Evolutionary conservation across 2,888 invertebrate genomes (phyloP).

Genomic region (Drosophila kambysellisi): DNA sequence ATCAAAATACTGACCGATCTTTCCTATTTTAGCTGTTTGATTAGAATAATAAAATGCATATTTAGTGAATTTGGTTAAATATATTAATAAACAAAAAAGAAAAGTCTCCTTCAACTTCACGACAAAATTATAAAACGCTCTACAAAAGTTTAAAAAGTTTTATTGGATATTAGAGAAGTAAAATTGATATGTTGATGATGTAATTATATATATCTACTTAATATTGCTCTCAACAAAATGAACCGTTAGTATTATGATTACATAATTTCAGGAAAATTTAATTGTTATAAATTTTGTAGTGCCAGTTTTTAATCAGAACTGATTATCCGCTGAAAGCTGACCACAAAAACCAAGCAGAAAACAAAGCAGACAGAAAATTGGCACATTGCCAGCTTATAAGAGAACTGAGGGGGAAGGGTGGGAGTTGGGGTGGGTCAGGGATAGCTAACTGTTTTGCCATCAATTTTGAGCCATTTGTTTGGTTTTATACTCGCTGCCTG

Average conservation of each 20-base stretch:
- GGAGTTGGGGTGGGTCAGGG: no score
- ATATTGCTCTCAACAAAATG: neutral
- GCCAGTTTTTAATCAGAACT: neutral
- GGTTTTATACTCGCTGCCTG: slow-evolving; percentile 43
- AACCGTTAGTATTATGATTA: no score
- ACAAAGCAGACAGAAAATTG: neutral
- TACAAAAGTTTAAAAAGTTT: neutral
- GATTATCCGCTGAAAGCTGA: slow-evolving; percentile 23
- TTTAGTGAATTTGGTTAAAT: neutral
- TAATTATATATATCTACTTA: neutral
- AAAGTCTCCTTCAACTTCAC: neutral
- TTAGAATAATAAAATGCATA: neutral
- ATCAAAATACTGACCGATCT: neutral
- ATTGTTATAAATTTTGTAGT: neutral
- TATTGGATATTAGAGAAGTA: neutral
- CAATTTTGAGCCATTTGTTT: slow-evolving; percentile 56
- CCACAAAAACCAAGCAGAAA: neutral
- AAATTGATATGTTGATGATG: neutral
- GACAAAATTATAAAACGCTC: neutral
- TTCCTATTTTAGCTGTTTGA: no score
- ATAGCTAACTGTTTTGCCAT: slow-evolving; percentile 45
- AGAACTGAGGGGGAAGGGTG: neutral
- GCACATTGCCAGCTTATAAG: slow-evolving; percentile 1
- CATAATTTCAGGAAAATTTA: neutral
- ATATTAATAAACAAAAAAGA: neutral